Percentiles rank a stretch among this genome's conserved stretches.
Evolutionary conservation across 2,888 invertebrate species (phyloP).

Genomic region (Pollenia amentaria): DNA sequence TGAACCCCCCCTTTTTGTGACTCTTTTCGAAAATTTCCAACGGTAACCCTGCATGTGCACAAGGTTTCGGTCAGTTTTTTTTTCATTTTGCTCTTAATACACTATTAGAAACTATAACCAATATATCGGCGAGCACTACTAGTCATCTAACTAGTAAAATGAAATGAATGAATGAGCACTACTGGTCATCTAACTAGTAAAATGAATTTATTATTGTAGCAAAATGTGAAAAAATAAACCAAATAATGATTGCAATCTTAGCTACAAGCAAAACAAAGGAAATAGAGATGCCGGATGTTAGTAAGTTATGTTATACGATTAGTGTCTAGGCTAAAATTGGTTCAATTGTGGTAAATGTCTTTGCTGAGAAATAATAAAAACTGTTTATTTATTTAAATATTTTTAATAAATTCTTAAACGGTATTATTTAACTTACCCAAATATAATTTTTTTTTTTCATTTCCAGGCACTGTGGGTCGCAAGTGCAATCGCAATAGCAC

Average conservation of each 20-base stretch:
- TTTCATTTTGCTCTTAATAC: too few species aligned
- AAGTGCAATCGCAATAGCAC: slow-evolving; percentile 90
- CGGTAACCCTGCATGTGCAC: too few species aligned
- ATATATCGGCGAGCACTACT: too few species aligned
- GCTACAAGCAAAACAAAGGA: neutral
- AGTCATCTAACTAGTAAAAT: too few species aligned
- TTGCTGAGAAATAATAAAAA: neutral
- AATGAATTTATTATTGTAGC: neutral
- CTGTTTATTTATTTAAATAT: neutral
- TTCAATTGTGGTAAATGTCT: neutral
- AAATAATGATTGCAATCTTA: neutral
- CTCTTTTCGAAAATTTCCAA: too few species aligned
- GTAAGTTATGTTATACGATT: too few species aligned
- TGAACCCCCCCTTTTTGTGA: too few species aligned
- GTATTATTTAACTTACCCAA: neutral
- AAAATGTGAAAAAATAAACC: neutral
- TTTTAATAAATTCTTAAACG: neutral
- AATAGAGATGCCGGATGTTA: neutral
- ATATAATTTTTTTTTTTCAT: neutral
- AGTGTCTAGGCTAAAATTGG: neutral
- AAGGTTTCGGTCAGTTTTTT: too few species aligned
- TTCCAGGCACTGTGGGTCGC: slow-evolving; percentile 89
- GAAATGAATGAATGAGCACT: too few species aligned
- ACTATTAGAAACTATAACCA: too few species aligned
- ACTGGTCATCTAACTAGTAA: too few species aligned